Evolutionary conservation across 92 coral and sea anemone species (phyloP).

Genomic region (Montipora capitata): DNA sequence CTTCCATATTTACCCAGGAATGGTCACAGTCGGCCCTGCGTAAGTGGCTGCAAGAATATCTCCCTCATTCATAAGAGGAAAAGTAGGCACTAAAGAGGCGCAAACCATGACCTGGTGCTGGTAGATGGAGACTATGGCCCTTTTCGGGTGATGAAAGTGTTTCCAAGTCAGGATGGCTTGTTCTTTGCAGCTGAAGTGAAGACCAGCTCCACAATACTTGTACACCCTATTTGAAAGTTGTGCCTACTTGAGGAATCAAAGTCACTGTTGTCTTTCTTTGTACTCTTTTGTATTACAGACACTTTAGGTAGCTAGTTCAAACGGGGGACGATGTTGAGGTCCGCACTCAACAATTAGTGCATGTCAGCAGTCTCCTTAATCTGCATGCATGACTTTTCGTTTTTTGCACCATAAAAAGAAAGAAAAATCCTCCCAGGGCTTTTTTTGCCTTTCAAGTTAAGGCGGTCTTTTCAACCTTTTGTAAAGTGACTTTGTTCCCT

Average conservation of each 20-base stretch:
- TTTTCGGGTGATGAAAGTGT: conserved; percentile 30
- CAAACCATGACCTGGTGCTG: conserved; percentile 20
- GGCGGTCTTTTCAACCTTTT: too few relatives aligned
- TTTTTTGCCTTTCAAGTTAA: too few relatives aligned
- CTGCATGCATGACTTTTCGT: too few relatives aligned
- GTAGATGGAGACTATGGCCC: neutral
- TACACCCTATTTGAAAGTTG: conserved; percentile 45
- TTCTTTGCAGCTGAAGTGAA: conserved; percentile 51
- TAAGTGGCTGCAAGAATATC: conserved; percentile 68
- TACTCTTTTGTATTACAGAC: too few relatives aligned
- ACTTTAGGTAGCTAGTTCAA: too few relatives aligned
- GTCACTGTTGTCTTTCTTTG: neutral
- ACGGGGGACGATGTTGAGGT: too few relatives aligned
- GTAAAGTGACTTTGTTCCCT: too few relatives aligned
- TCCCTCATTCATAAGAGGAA: conserved; percentile 62
- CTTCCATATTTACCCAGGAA: too few relatives aligned
- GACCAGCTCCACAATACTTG: conserved; percentile 23
- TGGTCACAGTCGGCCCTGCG: neutral
- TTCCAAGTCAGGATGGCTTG: conserved; percentile 31
- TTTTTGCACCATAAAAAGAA: too few relatives aligned
- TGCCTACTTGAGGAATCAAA: conserved; percentile 56
- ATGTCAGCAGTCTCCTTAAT: too few relatives aligned
- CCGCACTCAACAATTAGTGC: too few relatives aligned
- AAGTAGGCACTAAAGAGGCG: conserved; percentile 36
- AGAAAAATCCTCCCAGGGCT: too few relatives aligned